These are phyloP conservation scores for Crossaster papposus DNA, from an alignment of 53 echinoderm and acorn worm species.

Conservation along the genomic window DNA sequence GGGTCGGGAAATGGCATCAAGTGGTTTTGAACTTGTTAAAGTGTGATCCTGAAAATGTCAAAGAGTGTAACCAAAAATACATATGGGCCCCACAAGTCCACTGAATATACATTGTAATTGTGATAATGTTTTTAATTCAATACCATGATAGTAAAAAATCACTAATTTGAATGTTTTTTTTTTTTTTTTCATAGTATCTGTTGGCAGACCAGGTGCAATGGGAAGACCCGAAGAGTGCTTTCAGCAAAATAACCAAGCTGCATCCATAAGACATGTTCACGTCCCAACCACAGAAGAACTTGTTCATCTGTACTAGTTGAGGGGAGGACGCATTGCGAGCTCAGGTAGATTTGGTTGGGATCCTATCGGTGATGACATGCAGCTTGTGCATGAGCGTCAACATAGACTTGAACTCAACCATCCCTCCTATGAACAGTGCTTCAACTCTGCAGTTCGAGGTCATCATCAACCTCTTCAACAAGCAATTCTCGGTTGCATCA, in stretches of 20 bases:
- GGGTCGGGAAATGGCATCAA: too few relatives aligned
- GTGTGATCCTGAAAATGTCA: too few relatives aligned
- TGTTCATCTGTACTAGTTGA: background rate
- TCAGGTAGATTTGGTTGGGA: constrained; percentile 23
- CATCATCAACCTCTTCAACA: background rate
- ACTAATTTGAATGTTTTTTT: background rate
- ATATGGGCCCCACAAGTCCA: too few relatives aligned
- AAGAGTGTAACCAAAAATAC: too few relatives aligned
- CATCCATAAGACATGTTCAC: background rate
- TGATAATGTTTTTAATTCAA: too few relatives aligned
- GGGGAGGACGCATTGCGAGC: background rate
- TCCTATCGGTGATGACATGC: background rate
- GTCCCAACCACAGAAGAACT: background rate
- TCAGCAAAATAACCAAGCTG: background rate
- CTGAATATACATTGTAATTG: too few relatives aligned
- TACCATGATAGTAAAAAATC: too few relatives aligned
- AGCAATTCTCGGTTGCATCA: background rate
- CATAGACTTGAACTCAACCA: constrained; percentile 2
- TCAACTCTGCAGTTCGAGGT: background rate
- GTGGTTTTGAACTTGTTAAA: too few relatives aligned
- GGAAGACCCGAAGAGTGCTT: constrained; percentile 8
- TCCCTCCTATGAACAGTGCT: constrained; percentile 4
- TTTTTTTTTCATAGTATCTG: background rate
- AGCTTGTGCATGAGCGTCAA: constrained; percentile 6
- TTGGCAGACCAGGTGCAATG: background rate